Base-by-base conservation (phyloP, 2,113 vertebrate species). In the Galbula dea region DNA sequence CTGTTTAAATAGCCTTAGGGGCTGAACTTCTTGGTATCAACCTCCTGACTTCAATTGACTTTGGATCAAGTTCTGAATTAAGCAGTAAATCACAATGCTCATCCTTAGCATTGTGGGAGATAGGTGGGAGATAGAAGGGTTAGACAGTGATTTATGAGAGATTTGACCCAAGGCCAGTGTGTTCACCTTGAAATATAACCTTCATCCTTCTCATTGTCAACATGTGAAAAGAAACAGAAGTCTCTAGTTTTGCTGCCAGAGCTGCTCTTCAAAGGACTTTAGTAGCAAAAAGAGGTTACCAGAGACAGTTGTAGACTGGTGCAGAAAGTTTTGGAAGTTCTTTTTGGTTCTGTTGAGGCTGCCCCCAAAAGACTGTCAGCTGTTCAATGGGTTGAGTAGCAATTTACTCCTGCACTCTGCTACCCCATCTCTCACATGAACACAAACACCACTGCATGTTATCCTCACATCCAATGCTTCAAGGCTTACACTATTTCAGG, bases 81-180 rank as follows among this genome's bases (percentile, higher is more conserved):
- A 96, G 89, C 75, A 71, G 94, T 93, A 94, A 94, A 96, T 96
- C 93, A 96, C 52, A 36, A 15, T 36, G 61, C 48, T 89, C 69
- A 92, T 95, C 94, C 82, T 32, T n/a, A 75, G 59, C 87, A 91
- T 63, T 83, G 67, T n/a, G n/a, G n/a, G n/a, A n/a, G n/a, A n/a
- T n/a, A n/a, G 24, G 30, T 71, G 39, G 67, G 46, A 95, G 71
- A 80, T 87, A 81, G 16, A 71, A 67, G 48, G 85, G 41, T 55
- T 87, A 74, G 92, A 95, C 90, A 95, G 87, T 94, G 96, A 96
- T 95, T 94, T 89, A 95, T 96, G 94, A 95, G 65, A 55, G 74
- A 39, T 66, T 62, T 84, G 83, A 94, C 58, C 57, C 62, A 54
- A 30, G 51, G 51, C 37, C 63, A 67, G 9, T 8, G 9, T 62